A percentile compares a stretch with the other conserved stretches of the same genome.
These are phyloP conservation scores for Marmota monax DNA, from an alignment of 2,113 vertebrate species.

Conservation along the genomic window DNA sequence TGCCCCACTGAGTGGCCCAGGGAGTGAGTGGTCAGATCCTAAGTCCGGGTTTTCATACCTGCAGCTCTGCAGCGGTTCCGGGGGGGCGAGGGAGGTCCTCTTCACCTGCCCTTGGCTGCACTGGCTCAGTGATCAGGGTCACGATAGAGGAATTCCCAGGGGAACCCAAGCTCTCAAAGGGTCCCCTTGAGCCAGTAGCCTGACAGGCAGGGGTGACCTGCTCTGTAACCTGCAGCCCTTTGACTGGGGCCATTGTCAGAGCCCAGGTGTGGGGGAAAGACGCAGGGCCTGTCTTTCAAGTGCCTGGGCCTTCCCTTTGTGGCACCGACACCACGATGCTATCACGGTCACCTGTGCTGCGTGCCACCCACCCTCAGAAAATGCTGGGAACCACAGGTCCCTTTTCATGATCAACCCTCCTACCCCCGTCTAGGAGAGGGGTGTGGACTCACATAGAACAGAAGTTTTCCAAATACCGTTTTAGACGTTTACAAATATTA, in stretches of 20 bases:
- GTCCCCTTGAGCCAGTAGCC: neutral
- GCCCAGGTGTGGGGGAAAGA: conserved; percentile 79
- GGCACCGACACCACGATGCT: conserved; percentile 65
- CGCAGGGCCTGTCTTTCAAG: conserved; percentile 80
- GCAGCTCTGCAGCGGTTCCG: rapidly evolving
- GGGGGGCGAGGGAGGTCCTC: neutral
- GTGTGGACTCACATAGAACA: neutral
- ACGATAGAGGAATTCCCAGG: neutral
- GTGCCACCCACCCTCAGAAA: neutral
- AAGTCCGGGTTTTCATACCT: too few species aligned
- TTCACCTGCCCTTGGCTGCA: neutral
- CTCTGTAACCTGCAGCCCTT: neutral
- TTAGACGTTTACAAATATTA: neutral
- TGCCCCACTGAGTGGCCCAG: rapidly evolving
- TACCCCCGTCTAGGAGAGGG: neutral
- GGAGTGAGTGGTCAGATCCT: too few species aligned
- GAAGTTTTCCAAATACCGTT: neutral
- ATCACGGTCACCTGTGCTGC: neutral
- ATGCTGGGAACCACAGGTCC: neutral
- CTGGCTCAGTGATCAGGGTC: neutral
- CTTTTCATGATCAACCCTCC: neutral
- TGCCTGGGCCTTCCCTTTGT: conserved; percentile 35
- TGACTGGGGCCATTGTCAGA: conserved; percentile 73
- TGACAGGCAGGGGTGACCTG: conserved; percentile 48
- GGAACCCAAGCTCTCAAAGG: conserved; percentile 74